Evolutionary conservation across 2,797 vertebrate genomes (phyloP), one percentile per base, ranked within the genome.

Genomic region (Xiphophorus birchmanni): DNA sequence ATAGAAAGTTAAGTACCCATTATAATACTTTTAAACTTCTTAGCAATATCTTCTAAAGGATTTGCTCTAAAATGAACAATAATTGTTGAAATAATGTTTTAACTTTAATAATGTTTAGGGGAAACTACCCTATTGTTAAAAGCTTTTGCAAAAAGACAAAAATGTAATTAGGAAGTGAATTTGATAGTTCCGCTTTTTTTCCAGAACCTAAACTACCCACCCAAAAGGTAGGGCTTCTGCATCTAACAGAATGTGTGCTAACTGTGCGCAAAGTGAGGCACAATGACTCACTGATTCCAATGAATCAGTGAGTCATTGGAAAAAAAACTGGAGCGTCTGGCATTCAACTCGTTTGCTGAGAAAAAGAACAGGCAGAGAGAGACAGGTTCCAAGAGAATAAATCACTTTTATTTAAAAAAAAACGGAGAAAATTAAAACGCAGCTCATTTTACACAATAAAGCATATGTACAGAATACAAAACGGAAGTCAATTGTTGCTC

Each of bases 371-470:
- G 12, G 37, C 1, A 47, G 67, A 45, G 67, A 45, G 32, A 11
- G 2, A 50, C 18, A 26, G 2, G 18, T 50, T 56, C 77, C n/a
- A 32, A 84, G 72, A 81, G 80, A 82, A 84, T 77, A 69, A 92
- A 90, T 86, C 65, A 83, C 76, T 92, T 95, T 95, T 92, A 93
- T 94, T 32, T 40, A 88, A 88, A 90, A 91, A 83, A 89, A 87
- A 90, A 93, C 13, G 44, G 5, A 44, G 23, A 44, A 71, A 44
- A 44, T 44, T 44, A n/a, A 71, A 95, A 94, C 91, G 92, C 90
- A 94, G 95, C 92, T 97, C 89, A 0, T 97, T 97, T 95, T 97
- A 45, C 95, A 94, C 97, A 96, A 93, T 60, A 82, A 91, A 90
- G 56, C n/a, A 90, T 95, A 95, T 96, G 91, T 96, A 96, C 95